Conservation (phyloP, 2,797 vertebrate species). For the Galaxias olidus region DNA sequence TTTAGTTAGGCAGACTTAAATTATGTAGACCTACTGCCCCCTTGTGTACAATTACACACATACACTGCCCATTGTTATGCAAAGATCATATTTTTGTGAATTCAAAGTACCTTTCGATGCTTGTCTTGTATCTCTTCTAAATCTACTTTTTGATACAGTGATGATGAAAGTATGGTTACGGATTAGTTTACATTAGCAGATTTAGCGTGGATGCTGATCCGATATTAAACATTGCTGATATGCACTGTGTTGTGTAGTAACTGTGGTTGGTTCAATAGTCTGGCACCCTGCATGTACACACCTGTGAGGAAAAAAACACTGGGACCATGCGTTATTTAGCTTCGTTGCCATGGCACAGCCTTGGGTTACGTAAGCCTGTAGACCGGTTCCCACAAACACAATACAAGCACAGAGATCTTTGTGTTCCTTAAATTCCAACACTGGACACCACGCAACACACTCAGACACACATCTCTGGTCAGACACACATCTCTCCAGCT, state of each 20-base stretch:
- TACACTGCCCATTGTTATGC: too few relatives aligned
- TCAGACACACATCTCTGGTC: slow-evolving; percentile 7
- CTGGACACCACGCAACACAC: slow-evolving; percentile 26
- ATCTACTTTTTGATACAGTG: too few relatives aligned
- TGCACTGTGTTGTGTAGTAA: background rate
- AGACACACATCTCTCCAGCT: slow-evolving; percentile 23
- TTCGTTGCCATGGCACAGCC: slow-evolving; percentile 44
- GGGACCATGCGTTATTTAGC: slow-evolving; percentile 26
- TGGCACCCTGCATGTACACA: slow-evolving; percentile 28
- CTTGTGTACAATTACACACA: slow-evolving; percentile 29
- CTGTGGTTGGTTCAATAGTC: slow-evolving; percentile 5
- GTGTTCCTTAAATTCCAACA: slow-evolving; percentile 37
- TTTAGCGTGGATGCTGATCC: too few relatives aligned
- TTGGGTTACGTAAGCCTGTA: slow-evolving; percentile 47
- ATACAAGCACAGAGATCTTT: slow-evolving; percentile 34
- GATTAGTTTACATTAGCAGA: too few relatives aligned
- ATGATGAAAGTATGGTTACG: too few relatives aligned
- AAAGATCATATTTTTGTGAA: too few relatives aligned
- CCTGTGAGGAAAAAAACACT: slow-evolving; percentile 17
- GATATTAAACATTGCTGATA: background rate
- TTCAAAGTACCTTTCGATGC: too few relatives aligned
- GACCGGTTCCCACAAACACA: slow-evolving; percentile 33
- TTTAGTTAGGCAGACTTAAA: background rate
- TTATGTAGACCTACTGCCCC: slow-evolving; percentile 28
- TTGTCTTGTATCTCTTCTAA: background rate